phyloP scores from a whole-genome alignment of 2,113 vertebrate species.

The Neogobius melanostomus region DNA sequence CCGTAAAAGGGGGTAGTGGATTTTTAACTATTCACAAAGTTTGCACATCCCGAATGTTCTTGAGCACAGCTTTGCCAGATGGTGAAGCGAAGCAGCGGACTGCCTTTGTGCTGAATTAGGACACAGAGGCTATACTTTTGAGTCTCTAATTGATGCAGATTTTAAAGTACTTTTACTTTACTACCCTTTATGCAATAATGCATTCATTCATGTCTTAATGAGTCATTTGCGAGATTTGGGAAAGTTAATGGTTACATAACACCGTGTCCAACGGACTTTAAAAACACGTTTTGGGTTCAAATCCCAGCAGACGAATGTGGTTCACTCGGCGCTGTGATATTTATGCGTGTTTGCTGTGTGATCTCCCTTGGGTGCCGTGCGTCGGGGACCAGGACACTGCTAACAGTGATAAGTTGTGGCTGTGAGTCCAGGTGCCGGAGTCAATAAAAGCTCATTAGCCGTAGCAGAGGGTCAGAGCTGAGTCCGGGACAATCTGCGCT shows the following conservation, averaged over 20 bases:
- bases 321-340: slow-evolving; percentile 5
- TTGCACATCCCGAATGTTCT: too few relatives aligned
- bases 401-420: slow-evolving; percentile 73
- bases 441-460: slow-evolving; percentile 78
- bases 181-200: too few relatives aligned
- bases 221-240: background rate
- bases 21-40: too few relatives aligned
- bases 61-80: too few relatives aligned
- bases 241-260: background rate
- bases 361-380: slow-evolving; percentile 35
- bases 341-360: slow-evolving; percentile 3
- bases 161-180: too few relatives aligned
- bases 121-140: too few relatives aligned
- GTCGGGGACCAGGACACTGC: slow-evolving; percentile 26
- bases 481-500: slow-evolving; percentile 57
- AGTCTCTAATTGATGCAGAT: too few relatives aligned
- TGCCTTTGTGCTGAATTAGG: too few relatives aligned
- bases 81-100: too few relatives aligned
- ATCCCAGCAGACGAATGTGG: background rate
- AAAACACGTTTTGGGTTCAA: background rate
- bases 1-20: too few relatives aligned
- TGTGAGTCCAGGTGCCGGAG: slow-evolving; percentile 64
- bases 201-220: background rate
- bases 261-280: background rate
- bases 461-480: slow-evolving; percentile 67